phyloP scores from a whole-genome alignment of 2,113 vertebrate genomes.

The Hystrix brachyura region DNA sequence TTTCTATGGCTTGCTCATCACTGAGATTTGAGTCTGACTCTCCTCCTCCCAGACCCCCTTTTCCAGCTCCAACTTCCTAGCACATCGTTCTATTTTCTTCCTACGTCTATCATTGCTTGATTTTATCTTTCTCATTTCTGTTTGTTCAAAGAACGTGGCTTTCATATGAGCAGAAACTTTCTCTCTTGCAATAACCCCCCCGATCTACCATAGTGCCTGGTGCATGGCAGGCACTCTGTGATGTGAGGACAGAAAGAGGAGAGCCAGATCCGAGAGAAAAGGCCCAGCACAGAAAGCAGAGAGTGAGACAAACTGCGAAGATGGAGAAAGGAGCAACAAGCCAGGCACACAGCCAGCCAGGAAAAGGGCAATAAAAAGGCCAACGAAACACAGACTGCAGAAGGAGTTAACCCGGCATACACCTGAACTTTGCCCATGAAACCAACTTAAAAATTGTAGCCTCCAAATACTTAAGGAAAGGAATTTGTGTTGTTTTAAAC shows the following conservation, averaged over 20 bases:
- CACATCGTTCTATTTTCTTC: not conserved
- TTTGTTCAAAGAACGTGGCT: not conserved
- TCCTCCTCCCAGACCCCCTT: not conserved
- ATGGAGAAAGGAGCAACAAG: not conserved
- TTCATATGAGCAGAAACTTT: not conserved
- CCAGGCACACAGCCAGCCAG: not conserved
- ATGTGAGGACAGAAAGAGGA: not conserved
- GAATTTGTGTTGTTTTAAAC: not conserved
- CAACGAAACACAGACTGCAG: not conserved
- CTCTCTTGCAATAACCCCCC: not conserved
- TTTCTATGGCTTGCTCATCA: not conserved
- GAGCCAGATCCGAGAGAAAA: not conserved
- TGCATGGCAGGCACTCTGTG: not conserved
- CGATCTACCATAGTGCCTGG: not conserved
- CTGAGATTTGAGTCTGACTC: not conserved
- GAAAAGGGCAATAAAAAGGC: not conserved
- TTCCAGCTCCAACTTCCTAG: not conserved
- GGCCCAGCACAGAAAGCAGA: not conserved
- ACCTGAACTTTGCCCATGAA: not conserved
- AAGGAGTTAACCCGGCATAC: not conserved
- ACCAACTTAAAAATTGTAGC: not conserved
- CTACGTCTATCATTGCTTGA: not conserved
- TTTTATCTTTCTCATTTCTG: not conserved
- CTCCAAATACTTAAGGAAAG: not conserved
- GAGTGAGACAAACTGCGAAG: not conserved